These are phyloP conservation scores for Thelaira solivaga DNA, from an alignment of 2,888 invertebrate genomes.

Conservation along the genomic window DNA sequence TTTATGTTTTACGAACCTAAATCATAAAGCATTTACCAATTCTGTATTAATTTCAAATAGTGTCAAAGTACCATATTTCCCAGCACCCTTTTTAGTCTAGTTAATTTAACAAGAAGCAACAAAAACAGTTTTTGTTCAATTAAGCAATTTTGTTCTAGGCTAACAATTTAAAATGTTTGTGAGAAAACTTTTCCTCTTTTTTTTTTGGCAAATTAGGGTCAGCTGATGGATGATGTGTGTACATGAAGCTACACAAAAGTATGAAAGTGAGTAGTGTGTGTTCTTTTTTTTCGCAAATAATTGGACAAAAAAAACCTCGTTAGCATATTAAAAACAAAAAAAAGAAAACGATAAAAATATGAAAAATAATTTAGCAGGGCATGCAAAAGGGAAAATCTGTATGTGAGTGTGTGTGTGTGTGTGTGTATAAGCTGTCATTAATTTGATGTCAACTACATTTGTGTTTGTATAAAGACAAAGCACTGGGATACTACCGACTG, in stretches of 20 bases:
- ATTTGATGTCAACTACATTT: slow-evolving; percentile 11
- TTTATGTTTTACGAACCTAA: background rate
- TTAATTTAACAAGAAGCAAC: no score
- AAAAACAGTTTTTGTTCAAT: slow-evolving; percentile 1
- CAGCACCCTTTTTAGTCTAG: background rate
- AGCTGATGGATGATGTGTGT: background rate
- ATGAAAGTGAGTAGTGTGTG: no score
- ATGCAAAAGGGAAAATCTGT: background rate
- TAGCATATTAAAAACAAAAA: background rate
- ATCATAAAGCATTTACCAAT: no score
- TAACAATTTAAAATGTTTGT: background rate
- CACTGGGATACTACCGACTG: background rate
- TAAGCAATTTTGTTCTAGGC: background rate
- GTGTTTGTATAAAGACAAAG: background rate
- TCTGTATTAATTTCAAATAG: background rate
- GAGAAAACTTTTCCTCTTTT: background rate
- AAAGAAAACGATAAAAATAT: slow-evolving; percentile 1
- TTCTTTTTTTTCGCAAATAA: slow-evolving; percentile 4
- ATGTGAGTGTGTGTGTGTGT: no score
- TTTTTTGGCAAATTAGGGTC: slow-evolving; percentile 42
- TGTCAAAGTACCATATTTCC: background rate
- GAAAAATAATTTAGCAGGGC: background rate
- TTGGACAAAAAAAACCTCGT: slow-evolving; percentile 38
- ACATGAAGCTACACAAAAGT: no score
- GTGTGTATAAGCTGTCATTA: slow-evolving; percentile 11